These are phyloP conservation scores for Stenopsyche tienmushanensis DNA, from an alignment of 1,140 invertebrate species.

Conservation along the genomic window DNA sequence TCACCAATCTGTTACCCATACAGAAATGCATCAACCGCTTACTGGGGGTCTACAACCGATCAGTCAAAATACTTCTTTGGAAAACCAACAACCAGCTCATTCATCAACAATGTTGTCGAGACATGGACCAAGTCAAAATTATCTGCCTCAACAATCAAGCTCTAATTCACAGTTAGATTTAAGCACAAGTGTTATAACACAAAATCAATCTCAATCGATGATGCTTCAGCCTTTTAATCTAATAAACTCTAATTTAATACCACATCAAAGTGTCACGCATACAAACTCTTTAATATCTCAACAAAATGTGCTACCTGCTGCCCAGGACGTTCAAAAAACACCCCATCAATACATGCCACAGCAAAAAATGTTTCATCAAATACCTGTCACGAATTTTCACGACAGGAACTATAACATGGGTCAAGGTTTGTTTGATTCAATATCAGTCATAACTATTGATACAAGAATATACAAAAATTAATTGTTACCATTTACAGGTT, in stretches of 20 bases:
- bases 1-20: conserved; percentile 40
- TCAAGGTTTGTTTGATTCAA: conserved; percentile 30
- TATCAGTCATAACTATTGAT: too few relatives aligned
- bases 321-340: conserved; percentile 29
- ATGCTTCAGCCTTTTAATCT: conserved; percentile 33
- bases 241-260: conserved; percentile 15
- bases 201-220: conserved; percentile 28
- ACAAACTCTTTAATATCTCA: conserved; percentile 19
- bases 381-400: conserved; percentile 30
- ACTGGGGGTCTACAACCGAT: conserved; percentile 19
- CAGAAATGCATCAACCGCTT: conserved; percentile 3
- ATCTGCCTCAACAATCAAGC: conserved; percentile 3
- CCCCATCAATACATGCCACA: conserved; percentile 32
- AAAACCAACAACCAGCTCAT: conserved; percentile 21
- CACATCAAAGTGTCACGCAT: conserved; percentile 15
- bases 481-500: conserved; percentile 18
- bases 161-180: conserved; percentile 14
- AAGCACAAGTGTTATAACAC: conserved; percentile 2
- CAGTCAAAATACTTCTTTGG: conserved; percentile 1
- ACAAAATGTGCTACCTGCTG: conserved; percentile 9
- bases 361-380: conserved; percentile 35
- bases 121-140: conserved; percentile 24
- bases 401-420: conserved; percentile 33
- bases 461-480: too few relatives aligned
- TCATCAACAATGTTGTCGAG: conserved; percentile 18